Evolutionary conservation across 2,113 vertebrate species (phyloP).

Genomic region (Rhinichthys klamathensis): DNA sequence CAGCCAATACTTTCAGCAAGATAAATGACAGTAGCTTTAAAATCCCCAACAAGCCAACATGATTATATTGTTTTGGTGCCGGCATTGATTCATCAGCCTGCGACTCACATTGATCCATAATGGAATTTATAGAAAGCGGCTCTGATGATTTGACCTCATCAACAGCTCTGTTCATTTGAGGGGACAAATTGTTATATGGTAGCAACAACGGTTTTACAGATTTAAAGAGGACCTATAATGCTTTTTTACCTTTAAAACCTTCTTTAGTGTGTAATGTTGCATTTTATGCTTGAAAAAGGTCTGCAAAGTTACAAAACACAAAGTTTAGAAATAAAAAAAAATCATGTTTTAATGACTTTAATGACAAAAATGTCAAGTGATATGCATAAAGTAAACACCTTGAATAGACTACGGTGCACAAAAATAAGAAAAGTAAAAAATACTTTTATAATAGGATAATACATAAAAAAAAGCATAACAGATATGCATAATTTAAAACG

Average conservation of each 20-base stretch:
- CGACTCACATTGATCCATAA: constrained; percentile 27
- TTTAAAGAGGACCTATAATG: no score
- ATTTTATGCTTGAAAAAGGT: no score
- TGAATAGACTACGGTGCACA: neutral
- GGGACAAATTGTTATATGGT: neutral
- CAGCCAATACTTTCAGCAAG: constrained; percentile 8
- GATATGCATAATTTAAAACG: neutral
- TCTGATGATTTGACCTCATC: constrained; percentile 25
- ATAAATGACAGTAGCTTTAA: constrained; percentile 29
- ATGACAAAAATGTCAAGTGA: neutral
- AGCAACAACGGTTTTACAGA: no score
- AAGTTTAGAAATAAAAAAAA: neutral
- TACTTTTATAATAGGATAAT: neutral
- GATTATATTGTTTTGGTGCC: constrained; percentile 19
- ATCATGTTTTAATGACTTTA: neutral
- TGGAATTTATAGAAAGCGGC: constrained; percentile 47
- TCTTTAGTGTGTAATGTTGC: no score
- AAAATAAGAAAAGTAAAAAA: no score
- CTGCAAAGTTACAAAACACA: no score
- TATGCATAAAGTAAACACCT: no score
- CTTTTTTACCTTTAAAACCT: no score
- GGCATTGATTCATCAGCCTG: neutral
- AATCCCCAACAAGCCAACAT: neutral
- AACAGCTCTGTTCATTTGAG: constrained; percentile 42
- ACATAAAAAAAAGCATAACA: neutral